Base-by-base conservation (phyloP, 2,797 vertebrate genomes). In the Cygnus olor region DNA sequence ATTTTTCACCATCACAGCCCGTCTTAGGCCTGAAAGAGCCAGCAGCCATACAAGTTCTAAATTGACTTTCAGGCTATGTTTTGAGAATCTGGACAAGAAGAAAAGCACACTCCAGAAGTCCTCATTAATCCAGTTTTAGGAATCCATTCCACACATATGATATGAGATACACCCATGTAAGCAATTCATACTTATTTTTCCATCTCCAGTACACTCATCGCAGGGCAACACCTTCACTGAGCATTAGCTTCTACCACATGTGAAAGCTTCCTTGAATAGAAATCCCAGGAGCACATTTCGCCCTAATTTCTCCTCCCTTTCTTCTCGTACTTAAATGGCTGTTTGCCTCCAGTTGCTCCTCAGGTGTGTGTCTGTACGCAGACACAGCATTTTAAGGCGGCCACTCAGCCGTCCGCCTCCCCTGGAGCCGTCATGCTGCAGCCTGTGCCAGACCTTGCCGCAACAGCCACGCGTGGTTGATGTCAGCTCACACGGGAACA, bases 111-210 rank as follows among this genome's bases (percentile, higher is more conserved):
- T 58, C 21, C 54, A 88, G 32, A 85, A 36, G 10, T 40, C 42
- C 21, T 16, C 15, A 22, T 28, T 49, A 49, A 56, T 42, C 18
- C 44, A 36, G 5, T 42, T 58, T 77, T 8, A 68, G 64, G 76
- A 82, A 68, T 20, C n/a, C n/a, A 32, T 22, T 57, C 44, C n/a
- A 53, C 38, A 56, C 1, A 0, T 1, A 9, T 1, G 18, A 22
- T 3, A 24, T 0, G 11, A 82, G 40, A 73, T 8, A 40, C 0
- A 11, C 0, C 3, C 6, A 34, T 42, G 66, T 45, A 42, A 83
- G 58, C 53, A 70, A 82, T 44, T 47, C 42, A 54, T 5, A 11
- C 1, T 15, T 0, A 0, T 49, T 63, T 38, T 65, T 28, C 38
- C 6, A 6, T 2, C 58, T 36, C 57, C 80, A 45, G 18, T 3